Conservation (phyloP, 2,888 invertebrate species). For the Troides aeacus region DNA sequence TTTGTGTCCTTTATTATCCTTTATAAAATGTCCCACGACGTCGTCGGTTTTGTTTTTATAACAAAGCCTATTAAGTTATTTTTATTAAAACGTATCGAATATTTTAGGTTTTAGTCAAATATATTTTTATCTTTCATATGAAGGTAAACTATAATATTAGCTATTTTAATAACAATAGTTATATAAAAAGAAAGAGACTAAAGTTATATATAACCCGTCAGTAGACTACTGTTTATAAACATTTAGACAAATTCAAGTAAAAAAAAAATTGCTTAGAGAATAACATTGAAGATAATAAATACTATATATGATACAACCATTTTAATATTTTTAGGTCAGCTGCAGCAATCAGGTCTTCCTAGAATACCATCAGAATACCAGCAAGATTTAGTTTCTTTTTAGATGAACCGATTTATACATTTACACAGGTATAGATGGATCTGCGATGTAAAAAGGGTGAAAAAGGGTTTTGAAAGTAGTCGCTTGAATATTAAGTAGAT, state of each 20-base stretch:
- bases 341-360: neutral
- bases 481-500: constrained; percentile 31
- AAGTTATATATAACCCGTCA: too few relatives aligned
- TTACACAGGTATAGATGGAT: neutral
- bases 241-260: too few relatives aligned
- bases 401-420: neutral
- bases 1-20: constrained; percentile 55
- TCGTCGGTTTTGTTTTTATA: constrained; percentile 27
- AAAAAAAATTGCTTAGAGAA: too few relatives aligned
- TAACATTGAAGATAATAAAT: too few relatives aligned
- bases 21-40: constrained; percentile 42
- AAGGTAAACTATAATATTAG: too few relatives aligned
- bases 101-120: neutral
- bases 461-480: constrained; percentile 15
- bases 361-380: neutral
- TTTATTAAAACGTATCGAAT: constrained; percentile 8
- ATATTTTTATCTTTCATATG: too few relatives aligned
- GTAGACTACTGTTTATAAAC: too few relatives aligned
- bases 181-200: too few relatives aligned
- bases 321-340: too few relatives aligned
- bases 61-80: constrained; percentile 29
- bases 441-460: neutral
- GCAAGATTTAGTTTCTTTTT: neutral
- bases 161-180: too few relatives aligned
- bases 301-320: too few relatives aligned